Evolutionary conservation across 2,113 vertebrate species (phyloP).

Genomic region (Lipophrys pholis): DNA sequence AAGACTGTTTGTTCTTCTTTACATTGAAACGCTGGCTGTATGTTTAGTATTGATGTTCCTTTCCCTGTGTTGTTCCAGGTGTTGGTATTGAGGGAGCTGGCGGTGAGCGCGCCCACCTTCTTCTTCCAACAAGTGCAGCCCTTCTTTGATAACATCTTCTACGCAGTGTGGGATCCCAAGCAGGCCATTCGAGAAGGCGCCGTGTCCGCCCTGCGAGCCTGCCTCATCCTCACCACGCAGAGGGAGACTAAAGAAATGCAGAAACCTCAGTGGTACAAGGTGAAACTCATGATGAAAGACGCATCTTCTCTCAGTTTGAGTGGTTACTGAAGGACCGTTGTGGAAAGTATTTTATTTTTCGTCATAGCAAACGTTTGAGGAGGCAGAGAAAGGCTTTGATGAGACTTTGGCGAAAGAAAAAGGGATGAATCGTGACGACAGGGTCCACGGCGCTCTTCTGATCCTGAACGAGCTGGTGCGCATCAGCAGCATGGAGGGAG

Average conservation of each 20-base stretch:
- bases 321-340: not conserved
- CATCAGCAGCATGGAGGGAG: constrained; percentile 99
- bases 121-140: constrained; percentile 99
- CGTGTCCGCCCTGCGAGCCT: constrained; percentile 95
- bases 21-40: too few species aligned
- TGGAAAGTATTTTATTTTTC: constrained; percentile 18
- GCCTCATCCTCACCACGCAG: constrained; percentile 96
- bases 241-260: constrained; percentile 99
- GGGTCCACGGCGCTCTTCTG: constrained; percentile 94
- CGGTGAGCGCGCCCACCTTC: constrained; percentile 97
- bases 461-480: constrained; percentile 98
- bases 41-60: too few species aligned
- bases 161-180: constrained; percentile 98
- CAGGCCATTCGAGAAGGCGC: constrained; percentile 98
- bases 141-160: constrained; percentile 98
- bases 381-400: constrained; percentile 97
- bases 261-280: constrained; percentile 99
- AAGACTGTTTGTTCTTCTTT: too few species aligned
- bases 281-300: constrained; percentile 68
- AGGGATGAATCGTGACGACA: constrained; percentile 97
- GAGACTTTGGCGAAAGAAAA: constrained; percentile 97
- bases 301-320: not conserved
- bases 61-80: constrained; percentile 82
- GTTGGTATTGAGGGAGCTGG: constrained; percentile 94
- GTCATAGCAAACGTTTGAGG: constrained; percentile 94